Conservation (phyloP, 2,797 vertebrate genomes). For the Spinibarbus caldwelli region DNA sequence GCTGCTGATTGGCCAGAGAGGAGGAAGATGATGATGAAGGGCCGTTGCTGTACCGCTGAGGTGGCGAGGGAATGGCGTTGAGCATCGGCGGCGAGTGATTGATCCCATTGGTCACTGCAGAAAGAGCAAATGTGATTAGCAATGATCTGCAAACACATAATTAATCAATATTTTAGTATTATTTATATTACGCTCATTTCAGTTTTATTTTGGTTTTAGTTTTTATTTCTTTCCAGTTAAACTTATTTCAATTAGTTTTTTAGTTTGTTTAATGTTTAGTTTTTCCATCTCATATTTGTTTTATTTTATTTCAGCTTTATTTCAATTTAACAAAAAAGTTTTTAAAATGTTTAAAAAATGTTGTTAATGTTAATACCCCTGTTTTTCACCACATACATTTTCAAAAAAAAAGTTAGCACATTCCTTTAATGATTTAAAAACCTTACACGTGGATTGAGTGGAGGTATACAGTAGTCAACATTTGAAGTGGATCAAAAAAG, state of each 20-base stretch:
- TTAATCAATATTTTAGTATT: not conserved
- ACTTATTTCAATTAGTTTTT: not conserved
- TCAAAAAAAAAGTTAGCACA: not conserved
- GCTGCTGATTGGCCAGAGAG: slow-evolving; percentile 95
- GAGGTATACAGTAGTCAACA: too few species aligned
- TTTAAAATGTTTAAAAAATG: too few species aligned
- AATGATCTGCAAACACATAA: not conserved
- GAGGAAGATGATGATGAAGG: slow-evolving; percentile 97
- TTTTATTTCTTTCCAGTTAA: not conserved
- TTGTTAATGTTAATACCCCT: not conserved
- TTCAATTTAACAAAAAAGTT: not conserved
- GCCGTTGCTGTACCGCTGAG: slow-evolving; percentile 95
- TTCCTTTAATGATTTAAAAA: too few species aligned
- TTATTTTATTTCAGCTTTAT: too few species aligned
- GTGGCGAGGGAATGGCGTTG: slow-evolving; percentile 94
- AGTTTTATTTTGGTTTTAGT: not conserved
- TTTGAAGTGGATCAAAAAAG: too few species aligned
- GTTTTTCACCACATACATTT: not conserved
- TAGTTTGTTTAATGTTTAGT: not conserved
- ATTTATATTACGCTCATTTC: not conserved
- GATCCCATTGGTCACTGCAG: slow-evolving; percentile 92
- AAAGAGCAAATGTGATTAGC: slow-evolving; percentile 13
- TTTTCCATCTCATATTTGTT: not conserved
- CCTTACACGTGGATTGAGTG: too few species aligned
- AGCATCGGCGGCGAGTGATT: slow-evolving; percentile 95